Conservation (phyloP, 1,140 invertebrate genomes). For the Heliconius melpomene region DNA sequence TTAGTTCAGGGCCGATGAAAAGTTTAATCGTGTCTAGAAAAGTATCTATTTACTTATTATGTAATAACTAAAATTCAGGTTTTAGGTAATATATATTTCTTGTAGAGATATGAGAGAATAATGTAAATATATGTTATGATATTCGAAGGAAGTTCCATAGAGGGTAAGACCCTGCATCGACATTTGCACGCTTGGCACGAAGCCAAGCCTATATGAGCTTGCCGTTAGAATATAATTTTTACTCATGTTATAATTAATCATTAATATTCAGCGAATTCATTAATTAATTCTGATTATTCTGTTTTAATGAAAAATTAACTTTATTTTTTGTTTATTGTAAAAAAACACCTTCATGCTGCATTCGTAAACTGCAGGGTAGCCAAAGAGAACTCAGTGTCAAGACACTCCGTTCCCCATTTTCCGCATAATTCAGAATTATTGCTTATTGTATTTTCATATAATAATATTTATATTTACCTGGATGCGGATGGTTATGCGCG, state of each 20-base stretch:
- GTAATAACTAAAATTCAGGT: neutral
- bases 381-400: too few species aligned
- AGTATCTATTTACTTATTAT: neutral
- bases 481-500: constrained; percentile 77
- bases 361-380: too few species aligned
- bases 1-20: constrained; percentile 22
- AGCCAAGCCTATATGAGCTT: constrained; percentile 44
- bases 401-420: too few species aligned
- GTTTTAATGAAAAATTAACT: too few species aligned
- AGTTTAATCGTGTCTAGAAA: neutral
- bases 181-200: constrained; percentile 55
- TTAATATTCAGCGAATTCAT: neutral
- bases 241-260: constrained; percentile 8
- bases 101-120: constrained; percentile 30
- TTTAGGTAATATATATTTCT: constrained; percentile 16
- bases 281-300: too few species aligned
- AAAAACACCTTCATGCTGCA: too few species aligned
- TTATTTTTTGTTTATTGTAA: too few species aligned
- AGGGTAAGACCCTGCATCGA: constrained; percentile 51
- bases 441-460: neutral
- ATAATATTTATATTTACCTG: constrained; percentile 54
- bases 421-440: too few species aligned
- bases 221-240: constrained; percentile 31
- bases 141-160: constrained; percentile 39
- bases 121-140: constrained; percentile 58